Evolutionary conservation across 2,113 vertebrate species (phyloP), one percentile per base, ranked within the genome.

Genomic region (Pimephales promelas): DNA sequence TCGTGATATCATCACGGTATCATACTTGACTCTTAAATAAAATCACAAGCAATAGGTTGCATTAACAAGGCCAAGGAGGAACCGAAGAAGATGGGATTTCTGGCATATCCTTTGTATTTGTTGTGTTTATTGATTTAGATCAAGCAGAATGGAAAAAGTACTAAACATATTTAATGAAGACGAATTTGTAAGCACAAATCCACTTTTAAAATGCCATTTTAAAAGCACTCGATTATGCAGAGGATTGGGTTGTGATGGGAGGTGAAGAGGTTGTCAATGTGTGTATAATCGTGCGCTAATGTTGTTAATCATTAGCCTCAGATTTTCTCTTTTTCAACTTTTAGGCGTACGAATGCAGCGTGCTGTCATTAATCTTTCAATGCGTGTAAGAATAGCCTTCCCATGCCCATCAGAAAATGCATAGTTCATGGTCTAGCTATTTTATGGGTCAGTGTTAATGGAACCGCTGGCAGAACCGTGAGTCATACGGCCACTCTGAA

Each of bases 391-490:
- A 79, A 79, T 26, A 61, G 36, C 10, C 59, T 79, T 79, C 18
- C 77, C 8, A 24, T 13, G 16, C 36, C 68, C 70, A 72, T 72
- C 70, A 72, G n/a, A 52, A 74, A 79, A 22, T 34, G 16, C 59
- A 52, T 11, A 79, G 61, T 81, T 81, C 79, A 81, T n/a, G 47
- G 45, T 81, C 47, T 56, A 52, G 47, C 45, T 70, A 36, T 57
- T 36, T 70, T 70, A 26, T 70, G 64, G 62, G 79, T 81, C 62
- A 81, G 62, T 34, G 22, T 81, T 81, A 81, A 81, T 81, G 79
- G 79, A 81, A 70, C 43, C 31, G 59, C 40, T 66, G 77, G 18
- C 61, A 66, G 57, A 79, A 43, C 40, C 40, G 9, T 66, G 57
- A 66, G 59, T 79, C 78, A 77, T 79, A 22, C 9, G 4, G 7